Conservation (phyloP, 2,797 vertebrate species). For the Acanthurus leucopareius region DNA sequence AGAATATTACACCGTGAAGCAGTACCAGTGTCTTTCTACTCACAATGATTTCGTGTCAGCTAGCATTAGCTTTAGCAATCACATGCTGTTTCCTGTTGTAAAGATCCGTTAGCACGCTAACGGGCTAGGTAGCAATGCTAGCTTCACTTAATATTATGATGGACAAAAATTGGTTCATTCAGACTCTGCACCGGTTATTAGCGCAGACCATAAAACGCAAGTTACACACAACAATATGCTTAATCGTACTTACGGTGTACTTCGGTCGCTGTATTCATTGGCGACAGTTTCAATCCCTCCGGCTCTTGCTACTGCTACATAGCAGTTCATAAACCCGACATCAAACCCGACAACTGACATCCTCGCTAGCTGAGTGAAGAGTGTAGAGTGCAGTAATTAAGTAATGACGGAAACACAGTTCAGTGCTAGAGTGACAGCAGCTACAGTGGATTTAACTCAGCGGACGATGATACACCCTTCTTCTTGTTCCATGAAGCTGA, state of each 20-base stretch:
- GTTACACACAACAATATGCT: accelerated
- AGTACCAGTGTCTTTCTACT: background rate
- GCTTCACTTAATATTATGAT: slow-evolving; percentile 6
- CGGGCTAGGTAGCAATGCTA: slow-evolving; percentile 45
- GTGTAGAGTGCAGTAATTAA: background rate
- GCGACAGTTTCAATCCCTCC: slow-evolving; percentile 96
- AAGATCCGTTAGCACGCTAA: slow-evolving; percentile 69
- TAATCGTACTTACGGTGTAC: slow-evolving; percentile 92
- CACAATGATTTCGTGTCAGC: slow-evolving; percentile 21
- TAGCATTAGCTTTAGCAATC: slow-evolving; percentile 76
- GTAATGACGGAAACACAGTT: slow-evolving; percentile 32
- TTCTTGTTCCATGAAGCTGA: slow-evolving; percentile 80
- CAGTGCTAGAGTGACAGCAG: slow-evolving; percentile 35
- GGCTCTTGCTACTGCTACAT: slow-evolving; percentile 96
- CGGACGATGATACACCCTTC: slow-evolving; percentile 66
- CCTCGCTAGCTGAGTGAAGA: slow-evolving; percentile 50
- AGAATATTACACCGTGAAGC: accelerated
- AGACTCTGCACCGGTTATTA: no score
- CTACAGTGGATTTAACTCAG: slow-evolving; percentile 59
- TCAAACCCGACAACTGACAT: slow-evolving; percentile 97
- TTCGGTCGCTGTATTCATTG: slow-evolving; percentile 96
- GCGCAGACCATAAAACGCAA: background rate
- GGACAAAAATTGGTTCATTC: background rate
- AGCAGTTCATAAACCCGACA: slow-evolving; percentile 95
- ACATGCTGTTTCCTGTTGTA: slow-evolving; percentile 79